Percentiles rank a stretch among this genome's conserved stretches.
phyloP scores from a whole-genome alignment of 1,140 invertebrate species.

The Protaetia brevitarsis region DNA sequence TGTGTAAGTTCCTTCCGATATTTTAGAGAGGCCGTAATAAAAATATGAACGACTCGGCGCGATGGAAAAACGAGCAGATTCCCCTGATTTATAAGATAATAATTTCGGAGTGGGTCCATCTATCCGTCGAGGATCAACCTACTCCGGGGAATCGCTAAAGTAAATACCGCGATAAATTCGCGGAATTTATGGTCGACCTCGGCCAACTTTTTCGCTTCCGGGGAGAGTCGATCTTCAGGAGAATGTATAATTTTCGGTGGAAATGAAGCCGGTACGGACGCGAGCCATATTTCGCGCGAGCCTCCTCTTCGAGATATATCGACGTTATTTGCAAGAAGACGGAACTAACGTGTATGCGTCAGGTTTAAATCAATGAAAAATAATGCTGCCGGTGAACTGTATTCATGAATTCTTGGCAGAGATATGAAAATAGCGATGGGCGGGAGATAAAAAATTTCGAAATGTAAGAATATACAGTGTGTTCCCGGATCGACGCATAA shows the following conservation, averaged over 20 bases:
- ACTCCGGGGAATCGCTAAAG: not conserved
- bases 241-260: constrained; percentile 12
- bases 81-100: constrained; percentile 5
- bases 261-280: not conserved
- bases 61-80: not conserved
- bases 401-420: too few relatives aligned
- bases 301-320: not conserved
- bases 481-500: too few relatives aligned
- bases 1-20: not conserved
- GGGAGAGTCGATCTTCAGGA: not conserved
- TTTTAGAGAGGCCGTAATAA: not conserved
- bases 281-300: not conserved
- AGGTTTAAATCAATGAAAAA: too few relatives aligned
- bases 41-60: not conserved
- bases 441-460: too few relatives aligned
- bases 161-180: constrained; percentile 10
- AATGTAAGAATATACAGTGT: too few relatives aligned
- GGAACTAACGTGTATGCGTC: too few relatives aligned
- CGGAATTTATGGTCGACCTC: not conserved
- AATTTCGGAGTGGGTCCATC: constrained; percentile 13
- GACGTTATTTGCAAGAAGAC: too few relatives aligned
- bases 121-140: not conserved
- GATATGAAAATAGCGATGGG: too few relatives aligned
- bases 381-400: too few relatives aligned
- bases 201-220: not conserved